phyloP scores from a whole-genome alignment of 2,888 invertebrate species.

The Cynaeus angustus region DNA sequence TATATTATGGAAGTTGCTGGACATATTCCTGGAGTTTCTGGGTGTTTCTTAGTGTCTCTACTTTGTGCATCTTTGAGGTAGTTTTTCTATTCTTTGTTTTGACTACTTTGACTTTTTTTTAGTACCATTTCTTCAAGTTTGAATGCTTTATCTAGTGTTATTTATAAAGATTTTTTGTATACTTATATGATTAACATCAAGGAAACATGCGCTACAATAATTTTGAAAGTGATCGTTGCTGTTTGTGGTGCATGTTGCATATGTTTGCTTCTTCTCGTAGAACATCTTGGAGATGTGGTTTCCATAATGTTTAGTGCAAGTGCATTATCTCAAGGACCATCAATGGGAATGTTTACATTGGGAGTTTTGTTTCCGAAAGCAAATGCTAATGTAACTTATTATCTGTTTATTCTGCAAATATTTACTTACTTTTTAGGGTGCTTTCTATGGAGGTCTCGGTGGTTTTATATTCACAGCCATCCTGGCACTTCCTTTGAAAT shows the following conservation, averaged over 20 bases:
- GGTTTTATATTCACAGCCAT: not conserved
- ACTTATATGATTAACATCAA: no score
- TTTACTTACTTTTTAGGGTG: not conserved
- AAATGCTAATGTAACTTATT: not conserved
- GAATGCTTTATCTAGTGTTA: constrained; percentile 16
- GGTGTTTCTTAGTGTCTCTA: constrained; percentile 1
- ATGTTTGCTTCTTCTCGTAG: not conserved
- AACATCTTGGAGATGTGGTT: constrained; percentile 19
- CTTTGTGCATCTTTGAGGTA: constrained; percentile 23
- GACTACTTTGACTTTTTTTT: no score
- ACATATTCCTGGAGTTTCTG: constrained; percentile 5
- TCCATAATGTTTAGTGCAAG: not conserved
- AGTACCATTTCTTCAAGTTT: constrained; percentile 23
- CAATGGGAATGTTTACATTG: not conserved
- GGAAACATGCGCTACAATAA: no score
- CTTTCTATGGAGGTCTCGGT: not conserved
- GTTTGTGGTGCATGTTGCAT: not conserved
- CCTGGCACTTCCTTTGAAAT: no score
- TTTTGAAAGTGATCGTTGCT: constrained; percentile 10
- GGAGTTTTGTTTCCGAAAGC: not conserved
- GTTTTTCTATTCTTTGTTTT: no score
- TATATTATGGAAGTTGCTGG: constrained; percentile 7
- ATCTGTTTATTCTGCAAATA: no score
- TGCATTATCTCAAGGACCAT: not conserved
- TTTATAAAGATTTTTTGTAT: constrained; percentile 21